These are phyloP conservation scores for Matsumyia berberina DNA, from an alignment of 2,888 invertebrate species.

Conservation along the genomic window DNA sequence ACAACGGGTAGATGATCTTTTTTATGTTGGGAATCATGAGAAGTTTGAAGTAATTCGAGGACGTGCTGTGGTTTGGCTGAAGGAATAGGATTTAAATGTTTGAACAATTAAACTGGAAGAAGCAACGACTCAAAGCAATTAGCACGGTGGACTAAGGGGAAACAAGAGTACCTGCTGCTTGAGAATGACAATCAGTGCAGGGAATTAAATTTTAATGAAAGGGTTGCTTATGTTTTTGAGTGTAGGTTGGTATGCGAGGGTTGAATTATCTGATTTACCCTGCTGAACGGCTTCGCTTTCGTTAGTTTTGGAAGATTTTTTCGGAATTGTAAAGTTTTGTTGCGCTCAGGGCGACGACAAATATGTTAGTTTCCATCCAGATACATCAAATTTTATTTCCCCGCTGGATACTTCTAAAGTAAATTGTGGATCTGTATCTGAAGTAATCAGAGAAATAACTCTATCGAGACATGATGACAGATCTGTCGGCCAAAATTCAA, in stretches of 20 bases:
- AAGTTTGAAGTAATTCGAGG: constrained; percentile 44
- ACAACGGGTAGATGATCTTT: constrained; percentile 63
- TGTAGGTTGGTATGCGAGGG: too few relatives aligned
- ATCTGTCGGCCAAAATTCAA: too few relatives aligned
- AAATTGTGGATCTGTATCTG: too few relatives aligned
- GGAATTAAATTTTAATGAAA: constrained; percentile 11
- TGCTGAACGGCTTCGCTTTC: too few relatives aligned
- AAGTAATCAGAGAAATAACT: too few relatives aligned
- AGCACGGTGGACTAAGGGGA: not conserved
- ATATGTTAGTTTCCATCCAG: too few relatives aligned
- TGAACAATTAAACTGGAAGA: not conserved
- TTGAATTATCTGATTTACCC: not conserved
- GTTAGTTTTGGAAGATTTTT: too few relatives aligned
- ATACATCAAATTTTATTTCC: too few relatives aligned
- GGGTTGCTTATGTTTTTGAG: not conserved
- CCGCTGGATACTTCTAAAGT: too few relatives aligned
- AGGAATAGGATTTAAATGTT: constrained; percentile 15
- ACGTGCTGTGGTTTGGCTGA: constrained; percentile 14
- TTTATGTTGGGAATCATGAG: constrained; percentile 22
- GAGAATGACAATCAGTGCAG: constrained; percentile 1
- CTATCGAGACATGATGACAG: too few relatives aligned
- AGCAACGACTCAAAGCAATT: constrained; percentile 6
- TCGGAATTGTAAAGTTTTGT: too few relatives aligned
- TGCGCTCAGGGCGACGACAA: too few relatives aligned
- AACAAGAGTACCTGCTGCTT: constrained; percentile 12